Percentiles rank a stretch among this genome's conserved stretches.
phyloP scores from a whole-genome alignment of 2,888 invertebrate species.

The Formica aserva region DNA sequence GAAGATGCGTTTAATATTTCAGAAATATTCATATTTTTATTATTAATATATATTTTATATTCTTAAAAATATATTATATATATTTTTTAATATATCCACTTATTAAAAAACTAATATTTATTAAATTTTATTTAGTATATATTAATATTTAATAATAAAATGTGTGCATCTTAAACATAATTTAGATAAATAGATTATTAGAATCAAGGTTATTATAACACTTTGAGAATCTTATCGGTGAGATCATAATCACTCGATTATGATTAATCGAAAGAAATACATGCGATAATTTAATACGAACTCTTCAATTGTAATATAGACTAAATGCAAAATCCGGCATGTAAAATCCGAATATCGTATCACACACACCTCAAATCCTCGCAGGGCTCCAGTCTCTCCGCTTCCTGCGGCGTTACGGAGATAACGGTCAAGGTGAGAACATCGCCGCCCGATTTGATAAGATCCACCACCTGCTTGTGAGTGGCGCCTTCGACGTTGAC shows the following conservation, averaged over 20 bases:
- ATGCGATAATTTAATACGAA: background rate
- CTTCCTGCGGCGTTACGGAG: slow-evolving; percentile 96
- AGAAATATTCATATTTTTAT: background rate
- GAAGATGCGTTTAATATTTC: background rate
- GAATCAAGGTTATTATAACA: background rate
- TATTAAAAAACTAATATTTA: too few species aligned
- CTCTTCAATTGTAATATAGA: too few species aligned
- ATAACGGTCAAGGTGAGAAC: slow-evolving; percentile 98
- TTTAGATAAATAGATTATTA: background rate
- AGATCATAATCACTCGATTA: background rate
- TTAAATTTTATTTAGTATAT: too few species aligned
- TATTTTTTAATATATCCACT: too few species aligned
- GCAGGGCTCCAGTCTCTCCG: slow-evolving; percentile 86
- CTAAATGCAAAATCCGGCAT: background rate
- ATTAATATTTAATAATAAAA: background rate
- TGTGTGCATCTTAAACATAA: background rate
- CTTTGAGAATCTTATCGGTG: background rate
- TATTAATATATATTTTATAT: background rate
- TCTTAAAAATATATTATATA: background rate
- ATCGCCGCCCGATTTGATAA: slow-evolving; percentile 99
- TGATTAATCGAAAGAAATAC: background rate
- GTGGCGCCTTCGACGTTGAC: slow-evolving; percentile 99
- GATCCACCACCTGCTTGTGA: slow-evolving; percentile 99
- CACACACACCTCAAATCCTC: slow-evolving; percentile 82
- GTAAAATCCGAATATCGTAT: background rate